These are phyloP conservation scores for Falco biarmicus DNA, from an alignment of 2,797 vertebrate genomes.

Conservation along the genomic window DNA sequence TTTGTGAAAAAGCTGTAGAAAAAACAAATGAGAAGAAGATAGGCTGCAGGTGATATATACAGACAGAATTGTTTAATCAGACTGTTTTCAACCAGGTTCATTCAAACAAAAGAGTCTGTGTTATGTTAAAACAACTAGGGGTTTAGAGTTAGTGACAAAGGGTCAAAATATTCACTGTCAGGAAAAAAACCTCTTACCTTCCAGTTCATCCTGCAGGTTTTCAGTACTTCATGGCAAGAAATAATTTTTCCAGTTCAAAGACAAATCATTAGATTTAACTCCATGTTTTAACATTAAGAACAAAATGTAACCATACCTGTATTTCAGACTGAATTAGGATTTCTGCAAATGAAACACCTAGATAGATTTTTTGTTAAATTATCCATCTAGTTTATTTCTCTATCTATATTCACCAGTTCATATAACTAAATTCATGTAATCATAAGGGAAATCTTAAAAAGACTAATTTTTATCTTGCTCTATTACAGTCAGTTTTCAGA, in stretches of 20 bases:
- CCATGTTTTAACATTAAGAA: background rate
- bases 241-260: background rate
- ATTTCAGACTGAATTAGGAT: background rate
- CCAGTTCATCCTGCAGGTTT: background rate
- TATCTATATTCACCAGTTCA: background rate
- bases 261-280: background rate
- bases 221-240: background rate
- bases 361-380: background rate
- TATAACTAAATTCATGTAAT: background rate
- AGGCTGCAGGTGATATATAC: background rate
- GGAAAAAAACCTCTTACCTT: background rate
- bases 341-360: background rate
- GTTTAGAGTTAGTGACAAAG: background rate
- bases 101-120: background rate
- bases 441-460: background rate
- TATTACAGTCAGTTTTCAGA: background rate
- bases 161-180: background rate
- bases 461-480: background rate
- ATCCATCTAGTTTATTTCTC: background rate
- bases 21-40: background rate
- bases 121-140: background rate
- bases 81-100: background rate
- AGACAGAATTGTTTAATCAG: slow-evolving; percentile 6
- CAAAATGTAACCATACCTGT: background rate
- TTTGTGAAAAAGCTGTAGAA: background rate